phyloP scores from a whole-genome alignment of 2,888 invertebrate species.

The Crocallis elinguaria region DNA sequence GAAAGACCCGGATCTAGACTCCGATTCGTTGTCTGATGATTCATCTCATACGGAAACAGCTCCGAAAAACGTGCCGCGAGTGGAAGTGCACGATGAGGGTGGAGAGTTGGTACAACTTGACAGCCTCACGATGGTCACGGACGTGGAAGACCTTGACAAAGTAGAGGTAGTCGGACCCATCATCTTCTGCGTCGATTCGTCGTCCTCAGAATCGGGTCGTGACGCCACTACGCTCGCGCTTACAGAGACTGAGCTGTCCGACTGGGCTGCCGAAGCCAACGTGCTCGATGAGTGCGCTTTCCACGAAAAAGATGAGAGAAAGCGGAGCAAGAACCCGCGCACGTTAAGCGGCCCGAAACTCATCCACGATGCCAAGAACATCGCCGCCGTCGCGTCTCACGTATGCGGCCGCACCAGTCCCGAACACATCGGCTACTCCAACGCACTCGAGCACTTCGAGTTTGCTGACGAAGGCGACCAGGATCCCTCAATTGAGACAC shows the following conservation, averaged over 20 bases:
- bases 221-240: slow-evolving; percentile 89
- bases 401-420: slow-evolving; percentile 73
- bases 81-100: slow-evolving; percentile 90
- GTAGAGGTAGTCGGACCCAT: slow-evolving; percentile 65
- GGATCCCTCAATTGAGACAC: slow-evolving; percentile 88
- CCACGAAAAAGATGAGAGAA: slow-evolving; percentile 60
- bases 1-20: slow-evolving; percentile 81
- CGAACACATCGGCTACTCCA: slow-evolving; percentile 65
- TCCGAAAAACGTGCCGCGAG: slow-evolving; percentile 85
- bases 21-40: slow-evolving; percentile 83
- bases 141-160: slow-evolving; percentile 56
- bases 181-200: slow-evolving; percentile 70
- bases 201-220: slow-evolving; percentile 88
- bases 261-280: slow-evolving; percentile 93
- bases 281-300: slow-evolving; percentile 90
- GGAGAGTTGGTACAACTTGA: slow-evolving; percentile 87
- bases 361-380: slow-evolving; percentile 72
- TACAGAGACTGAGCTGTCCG: slow-evolving; percentile 94
- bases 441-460: slow-evolving; percentile 91
- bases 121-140: slow-evolving; percentile 80
- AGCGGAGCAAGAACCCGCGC: slow-evolving; percentile 63
- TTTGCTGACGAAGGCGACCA: slow-evolving; percentile 95
- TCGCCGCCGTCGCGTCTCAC: slow-evolving; percentile 67
- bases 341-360: slow-evolving; percentile 68
- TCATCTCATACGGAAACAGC: slow-evolving; percentile 71